Base-by-base conservation (phyloP, 64 coral and sea anemone genomes). In the Cladopsammia gracilis region DNA sequence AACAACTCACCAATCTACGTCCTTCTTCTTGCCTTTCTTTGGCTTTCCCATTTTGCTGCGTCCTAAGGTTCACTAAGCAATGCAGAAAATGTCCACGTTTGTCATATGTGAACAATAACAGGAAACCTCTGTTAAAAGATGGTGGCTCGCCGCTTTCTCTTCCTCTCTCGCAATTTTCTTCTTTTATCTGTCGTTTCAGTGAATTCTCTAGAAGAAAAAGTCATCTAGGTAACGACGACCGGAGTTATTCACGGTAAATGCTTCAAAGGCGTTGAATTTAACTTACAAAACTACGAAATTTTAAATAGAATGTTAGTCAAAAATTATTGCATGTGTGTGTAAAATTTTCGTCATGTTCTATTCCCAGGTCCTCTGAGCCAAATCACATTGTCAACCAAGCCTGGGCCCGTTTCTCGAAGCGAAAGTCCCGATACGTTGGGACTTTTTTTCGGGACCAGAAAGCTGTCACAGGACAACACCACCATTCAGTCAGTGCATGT, bases 21-120 rank as follows among this genome's bases (percentile, higher is more conserved):
- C 80, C 45, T 84, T 84, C 60, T 84, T 84, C 62, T 84, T 84
- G 9, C 61, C 80, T 64, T 84, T 84, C 62, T 84, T 84, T 50
- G 80, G 80, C 62, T 84, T 84, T 15, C 80, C 80, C 80, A 84
- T 84, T 19, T 20, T 84, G 3, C 0, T 51, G 2, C 8, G 13
- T 65, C 2, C 9, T 67, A 23, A 67, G 7, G 45, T 47, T 68
- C 3, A 1, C 61, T 48, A 18, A 14, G 11, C 19, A 24, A 6
- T 68, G 18, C 67, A 19, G 19, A 7, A 68, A 15, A 62, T 11
- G 44, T 4, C 19, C 19, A 19, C 10, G 26, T 66, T 50, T 20
- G 25, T 50, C 34, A 68, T 44, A 46, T 19, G 45, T 3, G 19
- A 45, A 84, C 46, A 67, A 66, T 47, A 19, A 60, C 26, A 46